A percentile compares a stretch with the other conserved stretches of the same genome.
These are phyloP conservation scores for Lanistes nyassanus DNA, from an alignment of 1,140 invertebrate genomes.

Conservation along the genomic window DNA sequence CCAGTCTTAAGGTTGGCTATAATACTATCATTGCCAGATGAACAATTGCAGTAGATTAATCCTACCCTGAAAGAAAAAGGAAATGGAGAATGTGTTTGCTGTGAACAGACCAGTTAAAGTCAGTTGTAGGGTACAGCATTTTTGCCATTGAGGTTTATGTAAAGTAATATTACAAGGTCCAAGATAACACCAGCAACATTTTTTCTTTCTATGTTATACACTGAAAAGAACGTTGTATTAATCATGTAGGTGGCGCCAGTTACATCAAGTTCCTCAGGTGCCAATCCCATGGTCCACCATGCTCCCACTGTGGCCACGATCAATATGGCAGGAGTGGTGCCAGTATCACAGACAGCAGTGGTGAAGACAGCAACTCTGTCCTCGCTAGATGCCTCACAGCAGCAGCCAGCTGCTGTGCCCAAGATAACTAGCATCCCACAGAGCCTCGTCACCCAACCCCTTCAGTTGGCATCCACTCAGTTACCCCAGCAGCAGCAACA, in stretches of 20 bases:
- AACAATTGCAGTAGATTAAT: too few relatives aligned
- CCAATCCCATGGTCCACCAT: slow-evolving; percentile 17
- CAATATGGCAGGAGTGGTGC: slow-evolving; percentile 6
- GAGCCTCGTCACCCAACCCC: slow-evolving; percentile 29
- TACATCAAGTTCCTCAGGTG: slow-evolving; percentile 23
- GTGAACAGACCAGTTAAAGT: too few relatives aligned
- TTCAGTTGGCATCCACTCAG: slow-evolving; percentile 31
- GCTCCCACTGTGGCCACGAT: slow-evolving; percentile 33
- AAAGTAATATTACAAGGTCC: too few relatives aligned
- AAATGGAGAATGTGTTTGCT: too few relatives aligned
- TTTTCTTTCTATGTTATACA: too few relatives aligned
- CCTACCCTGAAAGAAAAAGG: too few relatives aligned
- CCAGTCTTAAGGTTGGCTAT: too few relatives aligned
- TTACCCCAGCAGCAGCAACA: slow-evolving; percentile 20
- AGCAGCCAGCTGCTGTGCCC: slow-evolving; percentile 31
- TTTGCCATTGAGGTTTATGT: too few relatives aligned
- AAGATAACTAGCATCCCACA: slow-evolving; percentile 26
- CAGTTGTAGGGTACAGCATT: too few relatives aligned
- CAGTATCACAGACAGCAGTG: slow-evolving; percentile 17
- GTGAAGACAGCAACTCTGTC: slow-evolving; percentile 19
- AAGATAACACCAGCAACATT: too few relatives aligned
- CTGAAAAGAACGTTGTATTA: too few relatives aligned
- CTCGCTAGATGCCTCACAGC: background rate
- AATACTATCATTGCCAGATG: too few relatives aligned
- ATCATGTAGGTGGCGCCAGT: slow-evolving; percentile 14